Evolutionary conservation across 2,113 vertebrate species (phyloP).

Genomic region (Heterocephalus glaber): DNA sequence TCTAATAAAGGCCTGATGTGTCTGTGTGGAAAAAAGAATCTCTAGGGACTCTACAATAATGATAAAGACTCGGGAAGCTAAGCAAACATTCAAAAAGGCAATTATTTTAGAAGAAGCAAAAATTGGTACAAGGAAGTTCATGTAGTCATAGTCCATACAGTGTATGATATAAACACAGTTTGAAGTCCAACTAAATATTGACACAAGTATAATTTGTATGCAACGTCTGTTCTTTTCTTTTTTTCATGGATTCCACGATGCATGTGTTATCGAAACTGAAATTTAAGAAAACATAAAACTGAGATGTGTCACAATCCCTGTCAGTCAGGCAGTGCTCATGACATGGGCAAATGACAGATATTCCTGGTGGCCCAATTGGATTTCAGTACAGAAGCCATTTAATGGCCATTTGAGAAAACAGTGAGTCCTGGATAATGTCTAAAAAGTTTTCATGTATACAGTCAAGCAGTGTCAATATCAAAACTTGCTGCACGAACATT

Average conservation of each 20-base stretch:
- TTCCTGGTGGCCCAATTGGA: neutral
- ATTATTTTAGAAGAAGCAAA: neutral
- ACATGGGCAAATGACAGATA: neutral
- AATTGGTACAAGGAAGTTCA: neutral
- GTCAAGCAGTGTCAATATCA: neutral
- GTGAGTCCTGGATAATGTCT: neutral
- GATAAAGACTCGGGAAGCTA: neutral
- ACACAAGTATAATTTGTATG: neutral
- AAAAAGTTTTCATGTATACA: neutral
- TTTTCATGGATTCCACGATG: neutral
- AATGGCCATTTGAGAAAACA: neutral
- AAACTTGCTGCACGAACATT: neutral
- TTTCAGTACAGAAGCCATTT: neutral
- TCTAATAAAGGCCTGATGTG: neutral
- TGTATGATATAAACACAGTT: neutral
- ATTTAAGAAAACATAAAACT: neutral
- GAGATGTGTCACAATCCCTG: neutral
- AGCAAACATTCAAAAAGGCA: neutral
- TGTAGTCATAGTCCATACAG: neutral
- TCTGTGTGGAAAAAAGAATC: neutral
- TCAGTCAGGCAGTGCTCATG: neutral
- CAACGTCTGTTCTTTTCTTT: neutral
- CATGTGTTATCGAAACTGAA: constrained; percentile 8
- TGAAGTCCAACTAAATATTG: neutral
- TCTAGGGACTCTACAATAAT: neutral